Evolutionary conservation across 1,140 invertebrate species (phyloP).

Genomic region (Nephila pilipes): DNA sequence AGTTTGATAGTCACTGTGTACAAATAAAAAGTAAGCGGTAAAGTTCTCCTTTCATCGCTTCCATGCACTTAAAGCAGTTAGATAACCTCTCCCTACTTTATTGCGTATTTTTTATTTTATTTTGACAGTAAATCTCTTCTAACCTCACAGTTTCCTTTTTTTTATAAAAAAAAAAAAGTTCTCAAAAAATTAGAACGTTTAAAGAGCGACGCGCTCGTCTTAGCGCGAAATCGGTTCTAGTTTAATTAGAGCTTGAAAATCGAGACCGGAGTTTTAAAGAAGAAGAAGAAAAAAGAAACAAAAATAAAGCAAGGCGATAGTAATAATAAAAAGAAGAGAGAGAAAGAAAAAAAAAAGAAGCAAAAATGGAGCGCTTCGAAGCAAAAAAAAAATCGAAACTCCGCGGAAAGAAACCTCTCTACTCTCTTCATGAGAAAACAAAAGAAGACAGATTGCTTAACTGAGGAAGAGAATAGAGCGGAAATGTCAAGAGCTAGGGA

Average conservation of each 20-base stretch:
- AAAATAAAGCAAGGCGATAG: conserved; percentile 14
- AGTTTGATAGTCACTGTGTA: conserved; percentile 27
- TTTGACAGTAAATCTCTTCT: not conserved
- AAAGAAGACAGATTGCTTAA: conserved; percentile 76
- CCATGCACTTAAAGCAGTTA: not conserved
- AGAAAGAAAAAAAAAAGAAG: not conserved
- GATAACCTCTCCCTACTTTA: conserved; percentile 11
- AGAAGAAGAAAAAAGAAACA: not conserved
- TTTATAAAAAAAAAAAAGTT: not conserved
- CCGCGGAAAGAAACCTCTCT: conserved; percentile 45
- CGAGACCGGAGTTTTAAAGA: conserved; percentile 41
- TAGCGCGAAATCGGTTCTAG: conserved; percentile 66
- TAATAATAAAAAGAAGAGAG: not conserved
- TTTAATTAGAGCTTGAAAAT: conserved; percentile 69
- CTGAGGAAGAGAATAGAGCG: conserved; percentile 49
- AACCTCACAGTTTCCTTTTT: not conserved
- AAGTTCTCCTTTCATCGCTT: conserved; percentile 29
- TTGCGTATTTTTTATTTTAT: not conserved
- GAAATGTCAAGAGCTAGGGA: conserved; percentile 65
- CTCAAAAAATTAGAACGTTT: conserved; percentile 48
- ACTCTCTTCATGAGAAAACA: conserved; percentile 36
- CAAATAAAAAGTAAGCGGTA: conserved; percentile 23
- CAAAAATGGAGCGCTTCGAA: not conserved
- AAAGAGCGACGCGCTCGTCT: conserved; percentile 45
- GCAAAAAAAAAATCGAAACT: conserved; percentile 17